A percentile compares a stretch with the other conserved stretches of the same genome.
Evolutionary conservation across 2,113 vertebrate genomes (phyloP).

Genomic region (Ptyas mucosa): DNA sequence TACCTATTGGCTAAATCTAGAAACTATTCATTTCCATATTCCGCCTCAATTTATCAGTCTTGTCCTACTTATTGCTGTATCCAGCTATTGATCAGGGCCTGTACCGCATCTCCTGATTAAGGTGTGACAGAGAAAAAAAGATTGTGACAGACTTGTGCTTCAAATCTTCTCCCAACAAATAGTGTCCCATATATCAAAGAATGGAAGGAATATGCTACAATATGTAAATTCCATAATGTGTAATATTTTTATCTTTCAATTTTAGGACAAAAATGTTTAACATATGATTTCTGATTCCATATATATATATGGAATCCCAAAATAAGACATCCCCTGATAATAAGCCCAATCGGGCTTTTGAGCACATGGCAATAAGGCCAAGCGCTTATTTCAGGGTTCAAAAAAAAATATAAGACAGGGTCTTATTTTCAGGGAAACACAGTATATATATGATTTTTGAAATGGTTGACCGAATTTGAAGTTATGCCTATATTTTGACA

Average conservation of each 20-base stretch:
- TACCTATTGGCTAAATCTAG: neutral
- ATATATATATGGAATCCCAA: too few relatives aligned
- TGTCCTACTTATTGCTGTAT: neutral
- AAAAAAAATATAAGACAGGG: too few relatives aligned
- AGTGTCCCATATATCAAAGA: neutral
- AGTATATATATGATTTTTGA: neutral
- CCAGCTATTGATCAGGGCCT: neutral
- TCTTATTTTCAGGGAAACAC: too few relatives aligned
- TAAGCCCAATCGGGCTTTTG: too few relatives aligned
- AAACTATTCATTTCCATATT: neutral
- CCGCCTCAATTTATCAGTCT: neutral
- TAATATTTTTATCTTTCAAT: neutral
- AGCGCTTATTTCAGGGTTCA: too few relatives aligned
- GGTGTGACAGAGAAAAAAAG: neutral
- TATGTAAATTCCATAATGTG: neutral
- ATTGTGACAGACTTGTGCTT: neutral
- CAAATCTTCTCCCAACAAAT: neutral
- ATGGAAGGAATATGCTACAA: neutral
- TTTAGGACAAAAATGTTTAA: neutral
- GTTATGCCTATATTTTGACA: too few relatives aligned
- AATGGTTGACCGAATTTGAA: neutral
- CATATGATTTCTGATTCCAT: neutral
- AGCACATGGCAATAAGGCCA: too few relatives aligned
- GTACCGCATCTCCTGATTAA: neutral
- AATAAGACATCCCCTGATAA: too few relatives aligned